These are phyloP conservation scores for Mustelus asterias DNA, from an alignment of 2,113 vertebrate genomes.

Conservation along the genomic window DNA sequence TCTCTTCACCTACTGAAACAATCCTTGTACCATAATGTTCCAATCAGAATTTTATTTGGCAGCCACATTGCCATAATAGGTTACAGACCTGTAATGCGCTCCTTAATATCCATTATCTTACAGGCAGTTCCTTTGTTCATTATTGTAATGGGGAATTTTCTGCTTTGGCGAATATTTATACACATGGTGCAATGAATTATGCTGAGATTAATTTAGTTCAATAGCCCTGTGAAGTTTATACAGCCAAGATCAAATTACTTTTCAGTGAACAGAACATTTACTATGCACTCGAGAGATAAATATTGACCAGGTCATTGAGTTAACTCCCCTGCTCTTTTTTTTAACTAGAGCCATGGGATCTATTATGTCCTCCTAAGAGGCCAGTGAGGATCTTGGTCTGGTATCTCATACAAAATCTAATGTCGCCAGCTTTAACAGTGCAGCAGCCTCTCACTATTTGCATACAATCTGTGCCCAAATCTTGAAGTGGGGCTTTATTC, in stretches of 20 bases:
- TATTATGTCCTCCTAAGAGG: not conserved
- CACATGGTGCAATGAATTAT: not conserved
- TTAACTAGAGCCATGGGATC: not conserved
- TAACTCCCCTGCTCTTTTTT: not conserved
- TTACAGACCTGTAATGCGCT: not conserved
- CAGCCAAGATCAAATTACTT: not conserved
- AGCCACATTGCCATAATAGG: not conserved
- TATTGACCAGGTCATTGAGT: not conserved
- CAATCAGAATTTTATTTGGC: not conserved
- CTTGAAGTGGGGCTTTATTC: not conserved
- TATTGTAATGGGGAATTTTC: not conserved
- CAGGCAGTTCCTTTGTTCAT: not conserved
- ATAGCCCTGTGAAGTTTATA: not conserved
- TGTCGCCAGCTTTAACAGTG: not conserved
- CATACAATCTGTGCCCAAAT: not conserved
- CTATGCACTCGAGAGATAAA: not conserved
- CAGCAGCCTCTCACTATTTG: not conserved
- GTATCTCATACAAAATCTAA: not conserved
- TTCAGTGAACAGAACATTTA: not conserved
- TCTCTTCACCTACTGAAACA: not conserved
- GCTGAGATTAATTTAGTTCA: not conserved
- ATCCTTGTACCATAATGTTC: not conserved
- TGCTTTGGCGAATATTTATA: conserved; percentile 4
- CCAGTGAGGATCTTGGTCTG: not conserved
- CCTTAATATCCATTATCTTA: not conserved